These are phyloP conservation scores for Nothobranchius furzeri DNA, from an alignment of 2,113 vertebrate genomes.

Conservation along the genomic window DNA sequence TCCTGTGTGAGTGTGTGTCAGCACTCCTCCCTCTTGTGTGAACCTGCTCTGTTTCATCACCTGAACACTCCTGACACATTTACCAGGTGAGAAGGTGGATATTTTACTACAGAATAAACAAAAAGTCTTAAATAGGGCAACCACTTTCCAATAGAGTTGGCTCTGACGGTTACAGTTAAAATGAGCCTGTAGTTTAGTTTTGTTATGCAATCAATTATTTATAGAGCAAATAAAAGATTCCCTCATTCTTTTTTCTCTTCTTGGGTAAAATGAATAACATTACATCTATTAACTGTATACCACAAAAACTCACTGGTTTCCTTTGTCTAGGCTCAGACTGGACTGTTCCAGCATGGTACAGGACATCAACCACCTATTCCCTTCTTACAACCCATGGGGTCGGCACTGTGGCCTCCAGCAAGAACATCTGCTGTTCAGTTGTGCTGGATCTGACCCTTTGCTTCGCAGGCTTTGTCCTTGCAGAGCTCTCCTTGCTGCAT, in stretches of 20 bases:
- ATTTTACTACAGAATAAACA: neutral
- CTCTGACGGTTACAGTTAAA: too few species aligned
- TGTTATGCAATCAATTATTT: too few species aligned
- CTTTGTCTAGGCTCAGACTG: constrained; percentile 58
- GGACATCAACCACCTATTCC: constrained; percentile 73
- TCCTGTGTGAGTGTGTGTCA: constrained; percentile 69
- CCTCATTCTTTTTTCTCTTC: too few species aligned
- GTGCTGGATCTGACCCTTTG: constrained; percentile 66
- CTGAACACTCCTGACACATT: constrained; percentile 69
- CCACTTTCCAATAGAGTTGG: too few species aligned
- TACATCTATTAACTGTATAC: neutral
- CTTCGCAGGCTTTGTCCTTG: constrained; percentile 75
- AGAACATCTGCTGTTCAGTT: constrained; percentile 75
- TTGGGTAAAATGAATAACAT: too few species aligned
- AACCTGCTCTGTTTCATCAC: constrained; percentile 72
- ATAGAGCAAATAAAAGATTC: too few species aligned
- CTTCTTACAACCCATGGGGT: constrained; percentile 76
- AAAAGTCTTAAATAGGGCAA: neutral
- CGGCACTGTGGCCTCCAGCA: constrained; percentile 70
- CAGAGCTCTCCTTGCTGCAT: constrained; percentile 57
- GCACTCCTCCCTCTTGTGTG: constrained; percentile 66
- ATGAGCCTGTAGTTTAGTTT: too few species aligned
- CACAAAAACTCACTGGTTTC: neutral
- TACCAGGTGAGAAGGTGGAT: constrained; percentile 52
- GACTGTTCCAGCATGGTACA: constrained; percentile 53